Percentiles rank a stretch among this genome's conserved stretches.
Conservation (phyloP, 2,797 vertebrate species). For the Buphagus erythrorhynchus region DNA sequence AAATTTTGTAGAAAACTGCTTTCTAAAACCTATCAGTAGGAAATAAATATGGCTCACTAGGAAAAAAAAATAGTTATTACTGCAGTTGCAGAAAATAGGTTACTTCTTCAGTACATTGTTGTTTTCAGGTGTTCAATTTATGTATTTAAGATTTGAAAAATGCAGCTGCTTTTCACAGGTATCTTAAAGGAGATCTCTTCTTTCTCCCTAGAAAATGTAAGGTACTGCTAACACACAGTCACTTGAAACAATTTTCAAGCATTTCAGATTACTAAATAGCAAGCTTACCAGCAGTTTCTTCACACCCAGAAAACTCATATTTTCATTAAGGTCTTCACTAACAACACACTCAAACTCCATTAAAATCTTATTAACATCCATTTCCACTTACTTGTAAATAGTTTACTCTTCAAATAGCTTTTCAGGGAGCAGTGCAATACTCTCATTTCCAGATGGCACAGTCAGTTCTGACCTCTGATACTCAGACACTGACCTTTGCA, state of each 20-base stretch:
- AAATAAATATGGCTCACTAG: background rate
- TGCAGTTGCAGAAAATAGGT: background rate
- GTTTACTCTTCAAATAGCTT: background rate
- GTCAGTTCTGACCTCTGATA: background rate
- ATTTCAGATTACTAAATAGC: background rate
- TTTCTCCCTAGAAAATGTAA: background rate
- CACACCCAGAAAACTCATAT: background rate
- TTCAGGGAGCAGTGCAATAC: background rate
- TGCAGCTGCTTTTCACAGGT: background rate
- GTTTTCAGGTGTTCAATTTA: background rate
- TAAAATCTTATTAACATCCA: background rate
- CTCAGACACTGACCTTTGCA: background rate
- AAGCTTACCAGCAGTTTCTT: background rate
- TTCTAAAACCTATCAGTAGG: background rate
- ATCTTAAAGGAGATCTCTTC: background rate
- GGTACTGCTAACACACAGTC: background rate
- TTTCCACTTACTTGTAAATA: background rate
- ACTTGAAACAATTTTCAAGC: background rate
- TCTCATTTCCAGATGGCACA: background rate
- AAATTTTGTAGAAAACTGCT: background rate
- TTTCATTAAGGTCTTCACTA: background rate
- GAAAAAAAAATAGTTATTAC: background rate
- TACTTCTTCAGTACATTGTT: background rate
- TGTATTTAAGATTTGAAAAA: background rate
- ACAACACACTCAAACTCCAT: background rate